phyloP scores from a whole-genome alignment of 2,113 vertebrate genomes.

The Myotis brandtii region DNA sequence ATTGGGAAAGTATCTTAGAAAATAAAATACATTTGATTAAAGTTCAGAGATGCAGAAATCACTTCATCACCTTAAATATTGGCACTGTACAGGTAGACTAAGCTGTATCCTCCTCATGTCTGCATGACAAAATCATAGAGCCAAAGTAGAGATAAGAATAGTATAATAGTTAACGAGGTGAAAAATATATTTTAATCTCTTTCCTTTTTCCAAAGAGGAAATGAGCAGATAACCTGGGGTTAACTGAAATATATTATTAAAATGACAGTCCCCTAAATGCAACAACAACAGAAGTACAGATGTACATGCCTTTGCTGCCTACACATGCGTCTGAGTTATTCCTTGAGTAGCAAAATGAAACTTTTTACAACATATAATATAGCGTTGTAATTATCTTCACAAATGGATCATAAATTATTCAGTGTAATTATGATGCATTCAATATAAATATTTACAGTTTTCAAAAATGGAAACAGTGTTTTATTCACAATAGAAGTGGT shows the following conservation, averaged over 20 bases:
- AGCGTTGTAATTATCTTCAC: conserved; percentile 4
- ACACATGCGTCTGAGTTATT: not conserved
- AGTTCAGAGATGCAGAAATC: conserved; percentile 6
- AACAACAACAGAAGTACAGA: not conserved
- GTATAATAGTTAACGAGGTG: not conserved
- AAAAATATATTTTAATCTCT: not conserved
- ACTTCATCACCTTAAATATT: not conserved
- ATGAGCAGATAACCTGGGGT: not conserved
- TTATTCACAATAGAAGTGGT: not conserved
- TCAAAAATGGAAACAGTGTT: not conserved
- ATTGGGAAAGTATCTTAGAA: not conserved
- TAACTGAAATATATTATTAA: not conserved
- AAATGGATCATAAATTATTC: conserved; percentile 39
- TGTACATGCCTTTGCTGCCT: not conserved
- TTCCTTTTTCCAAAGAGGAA: not conserved
- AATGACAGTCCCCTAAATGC: not conserved
- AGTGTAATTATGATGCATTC: conserved; percentile 4
- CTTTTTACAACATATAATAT: not conserved
- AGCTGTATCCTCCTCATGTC: not conserved
- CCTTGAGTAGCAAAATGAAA: not conserved
- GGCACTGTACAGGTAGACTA: not conserved
- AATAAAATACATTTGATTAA: not conserved
- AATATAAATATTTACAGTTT: not conserved
- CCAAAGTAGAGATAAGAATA: not conserved
- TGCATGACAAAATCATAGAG: not conserved